Evolutionary conservation across 2,113 vertebrate species (phyloP), one percentile per base, ranked within the genome.

Genomic region (Megaceryle maxima): DNA sequence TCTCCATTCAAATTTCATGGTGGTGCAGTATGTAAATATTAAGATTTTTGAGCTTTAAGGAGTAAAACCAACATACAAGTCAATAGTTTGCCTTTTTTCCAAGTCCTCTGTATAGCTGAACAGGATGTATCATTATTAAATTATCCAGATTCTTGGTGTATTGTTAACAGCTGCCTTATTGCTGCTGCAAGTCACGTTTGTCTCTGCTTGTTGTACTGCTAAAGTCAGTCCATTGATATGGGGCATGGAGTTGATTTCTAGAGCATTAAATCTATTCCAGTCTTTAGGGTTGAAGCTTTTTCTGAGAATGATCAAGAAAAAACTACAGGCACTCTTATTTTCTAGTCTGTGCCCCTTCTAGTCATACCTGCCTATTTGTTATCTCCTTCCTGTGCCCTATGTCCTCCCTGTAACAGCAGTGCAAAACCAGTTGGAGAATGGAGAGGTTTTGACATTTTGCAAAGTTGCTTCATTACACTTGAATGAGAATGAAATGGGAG

Each of bases 391-490:
- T 88, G 44, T 87, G 84, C 41, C 87, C 74, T 92, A 81, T 95
- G 92, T 92, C 39, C 22, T 94, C 53, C 76, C 70, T 77, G 62
- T 39, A 92, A 80, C 14, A 29, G 72, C 46, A 25, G 9, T 46
- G 43, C 53, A 59, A 39, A 63, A 70, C n/a, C 12, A 64, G 44
- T 13, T 44, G 68, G 88, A 79, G 60, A 78, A 35, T 21, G 21
- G 43, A 92, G 57, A 37, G n/a, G 46, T 74, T 83, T 88, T 72
- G 79, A 75, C 16, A 22, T 72, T 94, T 90, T 84, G 68, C 25
- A 28, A 87, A 88, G 56, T 83, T 94, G 63, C 69, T 92, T 97
- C 21, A 15, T 76, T 95, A 77, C 57, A 68, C 95, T 94, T 96
- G 44, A 88, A 19, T 78, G 74, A 90, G 81, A 86, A 81, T 73